Evolutionary conservation across 35 echinoderm and acorn worm species (phyloP), one percentile per base, ranked within the genome.

Genomic region (Acanthaster planci): DNA sequence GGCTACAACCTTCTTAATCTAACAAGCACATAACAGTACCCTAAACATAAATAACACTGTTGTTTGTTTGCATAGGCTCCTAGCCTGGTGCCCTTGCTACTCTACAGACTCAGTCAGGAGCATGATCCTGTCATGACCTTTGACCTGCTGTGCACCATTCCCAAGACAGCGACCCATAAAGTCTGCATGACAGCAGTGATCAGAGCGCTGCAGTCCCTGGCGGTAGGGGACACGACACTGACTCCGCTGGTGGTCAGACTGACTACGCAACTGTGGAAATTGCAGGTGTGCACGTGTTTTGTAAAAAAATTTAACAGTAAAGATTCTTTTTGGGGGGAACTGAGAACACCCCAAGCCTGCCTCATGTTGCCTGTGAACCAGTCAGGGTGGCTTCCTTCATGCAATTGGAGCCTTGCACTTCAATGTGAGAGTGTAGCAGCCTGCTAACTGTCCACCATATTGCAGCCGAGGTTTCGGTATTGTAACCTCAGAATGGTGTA

Each of bases 111-210:
- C 2, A 51, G 79, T 53, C 39, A 81, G 79, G 51, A 50, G 21
- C 40, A 53, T 81, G 29, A 47, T 8, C 67, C 64, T 17, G 21
- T 18, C 40, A 15, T 86, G 40, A 86, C 60, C 37, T 52, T 78
- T 67, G 36, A 39, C 40, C 31, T 86, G 27, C 31, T 86, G 67
- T 77, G 39, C 52, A 44, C 84, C 8, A 86, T 86, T 31, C 84
- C 84, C 6, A 39, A 86, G 10, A 86, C 68, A 15, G 67, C 44
- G 2, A 86, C 84, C 17, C 84, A 86, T 53, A 77, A 77, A 68
- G 51, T 77, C 8, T 77, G 72, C 52, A 72, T 86, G 34, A 31
- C 57, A 37, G 44, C 84, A 60, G 84, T 51, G n/a, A 30, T 86
- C 21, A 77, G 52, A 47, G 52, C 76, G 19, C 36, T 86, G 44